These are phyloP conservation scores for Drosophila aff. DNA, from an alignment of 1,140 invertebrate genomes.

Conservation along the genomic window DNA sequence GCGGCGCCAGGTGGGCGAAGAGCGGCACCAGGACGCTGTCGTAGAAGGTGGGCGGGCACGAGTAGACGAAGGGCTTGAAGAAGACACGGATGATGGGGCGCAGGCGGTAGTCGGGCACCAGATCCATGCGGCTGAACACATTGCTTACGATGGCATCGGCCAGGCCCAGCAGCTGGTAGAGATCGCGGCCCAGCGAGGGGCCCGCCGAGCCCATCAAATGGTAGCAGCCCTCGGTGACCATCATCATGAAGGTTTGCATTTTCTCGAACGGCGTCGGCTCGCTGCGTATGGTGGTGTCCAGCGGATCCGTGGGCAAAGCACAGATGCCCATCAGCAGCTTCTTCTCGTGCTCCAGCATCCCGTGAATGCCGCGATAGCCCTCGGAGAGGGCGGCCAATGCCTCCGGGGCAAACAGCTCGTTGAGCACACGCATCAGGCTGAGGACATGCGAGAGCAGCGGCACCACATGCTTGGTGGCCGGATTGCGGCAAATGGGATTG, in stretches of 20 bases:
- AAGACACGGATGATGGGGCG: conserved; percentile 93
- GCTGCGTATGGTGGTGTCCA: conserved; percentile 85
- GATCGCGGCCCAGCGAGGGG: conserved; percentile 92
- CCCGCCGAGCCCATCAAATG: conserved; percentile 92
- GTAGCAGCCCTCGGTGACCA: conserved; percentile 90
- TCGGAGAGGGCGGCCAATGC: conserved; percentile 88
- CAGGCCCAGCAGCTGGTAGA: conserved; percentile 90
- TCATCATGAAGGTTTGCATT: conserved; percentile 92
- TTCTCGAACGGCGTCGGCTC: conserved; percentile 88
- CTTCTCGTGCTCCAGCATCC: conserved; percentile 90
- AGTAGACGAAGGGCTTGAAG: conserved; percentile 93
- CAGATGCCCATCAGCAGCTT: conserved; percentile 88
- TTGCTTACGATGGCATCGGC: conserved; percentile 88
- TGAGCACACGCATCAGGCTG: conserved; percentile 90
- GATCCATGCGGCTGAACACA: conserved; percentile 89
- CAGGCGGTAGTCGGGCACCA: conserved; percentile 93
- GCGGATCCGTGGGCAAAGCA: conserved; percentile 85
- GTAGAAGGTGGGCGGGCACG: conserved; percentile 92
- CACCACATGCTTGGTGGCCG: conserved; percentile 92
- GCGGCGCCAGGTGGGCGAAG: conserved; percentile 90
- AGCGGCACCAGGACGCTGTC: conserved; percentile 91
- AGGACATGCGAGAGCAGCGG: conserved; percentile 92
- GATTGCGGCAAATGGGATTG: conserved; percentile 93
- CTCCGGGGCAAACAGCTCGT: conserved; percentile 91
- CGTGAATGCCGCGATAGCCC: conserved; percentile 89